Conservation (phyloP, 2,113 vertebrate species). For the Hippotragus niger region DNA sequence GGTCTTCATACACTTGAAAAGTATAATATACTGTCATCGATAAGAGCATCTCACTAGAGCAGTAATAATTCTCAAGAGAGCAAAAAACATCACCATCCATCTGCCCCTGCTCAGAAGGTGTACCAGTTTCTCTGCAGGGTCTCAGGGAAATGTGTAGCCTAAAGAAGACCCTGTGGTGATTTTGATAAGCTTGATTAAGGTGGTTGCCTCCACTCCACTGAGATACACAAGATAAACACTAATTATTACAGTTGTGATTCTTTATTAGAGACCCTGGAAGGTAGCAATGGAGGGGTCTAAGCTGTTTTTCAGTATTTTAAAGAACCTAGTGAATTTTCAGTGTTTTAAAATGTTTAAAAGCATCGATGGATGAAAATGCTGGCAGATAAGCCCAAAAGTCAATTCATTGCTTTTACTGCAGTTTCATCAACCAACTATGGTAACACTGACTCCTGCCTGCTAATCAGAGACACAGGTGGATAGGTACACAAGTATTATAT, state of each 20-base stretch:
- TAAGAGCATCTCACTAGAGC: not conserved
- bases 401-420: not conserved
- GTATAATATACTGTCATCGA: not conserved
- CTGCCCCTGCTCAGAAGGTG: not conserved
- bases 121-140: not conserved
- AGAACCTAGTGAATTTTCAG: not conserved
- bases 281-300: not conserved
- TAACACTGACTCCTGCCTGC: not conserved
- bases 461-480: not conserved
- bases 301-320: constrained; percentile 1
- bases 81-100: not conserved
- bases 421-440: not conserved
- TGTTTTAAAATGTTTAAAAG: not conserved
- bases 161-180: not conserved
- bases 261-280: not conserved
- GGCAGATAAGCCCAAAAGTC: not conserved
- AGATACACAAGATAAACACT: not conserved
- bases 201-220: not conserved
- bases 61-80: not conserved
- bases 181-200: not conserved
- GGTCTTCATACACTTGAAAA: not conserved
- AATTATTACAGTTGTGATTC: not conserved
- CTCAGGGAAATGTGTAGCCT: not conserved
- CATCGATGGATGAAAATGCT: not conserved
- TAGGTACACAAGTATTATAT: not conserved